These are phyloP conservation scores for Ruditapes philippinarum DNA, from an alignment of 1,140 invertebrate species.

Conservation along the genomic window DNA sequence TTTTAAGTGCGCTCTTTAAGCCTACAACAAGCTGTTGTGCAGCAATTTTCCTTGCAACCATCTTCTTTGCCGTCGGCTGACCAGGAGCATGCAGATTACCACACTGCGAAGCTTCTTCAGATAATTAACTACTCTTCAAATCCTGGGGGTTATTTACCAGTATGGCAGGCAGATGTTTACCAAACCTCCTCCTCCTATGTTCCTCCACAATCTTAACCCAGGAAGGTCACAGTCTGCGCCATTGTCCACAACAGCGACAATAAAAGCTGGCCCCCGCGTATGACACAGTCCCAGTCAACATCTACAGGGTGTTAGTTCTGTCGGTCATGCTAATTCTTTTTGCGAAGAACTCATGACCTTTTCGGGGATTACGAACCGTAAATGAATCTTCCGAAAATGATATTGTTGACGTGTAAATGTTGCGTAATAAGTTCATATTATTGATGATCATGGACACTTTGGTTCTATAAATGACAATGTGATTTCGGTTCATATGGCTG, in stretches of 20 bases:
- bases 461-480: conserved; percentile 11
- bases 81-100: conserved; percentile 62
- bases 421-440: neutral
- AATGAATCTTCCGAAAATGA: conserved; percentile 36
- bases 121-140: conserved; percentile 58
- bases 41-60: neutral
- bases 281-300: conserved; percentile 2
- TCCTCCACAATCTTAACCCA: conserved; percentile 21
- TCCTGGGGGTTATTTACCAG: conserved; percentile 60
- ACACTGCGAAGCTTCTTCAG: conserved; percentile 55
- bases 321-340: conserved; percentile 58
- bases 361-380: conserved; percentile 23
- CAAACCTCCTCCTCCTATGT: conserved; percentile 55
- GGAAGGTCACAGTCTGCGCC: conserved; percentile 54
- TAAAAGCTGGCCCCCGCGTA: conserved; percentile 37
- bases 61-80: neutral
- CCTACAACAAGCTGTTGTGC: conserved; percentile 33
- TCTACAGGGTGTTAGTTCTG: conserved; percentile 38
- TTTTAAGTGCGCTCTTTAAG: conserved; percentile 57
- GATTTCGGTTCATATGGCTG: neutral
- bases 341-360: conserved; percentile 40
- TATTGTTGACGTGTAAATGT: conserved; percentile 42
- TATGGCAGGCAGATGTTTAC: conserved; percentile 61
- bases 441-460: conserved; percentile 50
- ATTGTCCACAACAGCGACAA: conserved; percentile 60